phyloP scores from a whole-genome alignment of 2,888 invertebrate genomes.

The Maniola hyperantus region DNA sequence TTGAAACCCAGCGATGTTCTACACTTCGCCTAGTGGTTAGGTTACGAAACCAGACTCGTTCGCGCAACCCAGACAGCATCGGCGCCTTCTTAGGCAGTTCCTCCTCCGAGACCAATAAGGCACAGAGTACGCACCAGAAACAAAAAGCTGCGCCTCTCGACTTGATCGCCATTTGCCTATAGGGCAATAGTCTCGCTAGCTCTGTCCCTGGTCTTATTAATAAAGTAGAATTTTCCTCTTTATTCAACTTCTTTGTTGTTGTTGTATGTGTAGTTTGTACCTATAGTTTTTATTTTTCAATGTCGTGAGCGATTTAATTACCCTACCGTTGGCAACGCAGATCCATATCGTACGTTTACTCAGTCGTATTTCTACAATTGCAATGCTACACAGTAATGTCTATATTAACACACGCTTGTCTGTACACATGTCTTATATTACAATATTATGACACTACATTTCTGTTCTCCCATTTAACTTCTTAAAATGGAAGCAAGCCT shows the following conservation, averaged over 20 bases:
- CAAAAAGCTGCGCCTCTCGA: no score
- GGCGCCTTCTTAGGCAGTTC: no score
- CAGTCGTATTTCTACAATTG: not conserved
- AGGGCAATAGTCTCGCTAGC: no score
- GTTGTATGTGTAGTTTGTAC: no score
- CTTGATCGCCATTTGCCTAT: no score
- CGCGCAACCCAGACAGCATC: no score
- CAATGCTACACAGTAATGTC: not conserved
- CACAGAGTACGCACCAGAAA: no score
- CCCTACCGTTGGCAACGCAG: constrained; percentile 11
- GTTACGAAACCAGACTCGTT: no score
- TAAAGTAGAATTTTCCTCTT: not conserved
- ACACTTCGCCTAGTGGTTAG: no score
- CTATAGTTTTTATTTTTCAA: constrained; percentile 1
- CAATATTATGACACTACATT: not conserved
- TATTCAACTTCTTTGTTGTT: not conserved
- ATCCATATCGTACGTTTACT: constrained; percentile 1
- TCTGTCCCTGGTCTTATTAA: no score
- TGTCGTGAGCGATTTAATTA: constrained; percentile 5
- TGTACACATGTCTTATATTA: not conserved
- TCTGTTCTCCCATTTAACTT: not conserved
- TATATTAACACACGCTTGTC: constrained; percentile 6
- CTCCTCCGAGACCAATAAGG: no score
- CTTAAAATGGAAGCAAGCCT: not conserved
- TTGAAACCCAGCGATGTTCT: no score